Percentiles rank a stretch among this genome's conserved stretches.
These are phyloP conservation scores for Parotia lawesii DNA, from an alignment of 2,113 vertebrate genomes.

Conservation along the genomic window DNA sequence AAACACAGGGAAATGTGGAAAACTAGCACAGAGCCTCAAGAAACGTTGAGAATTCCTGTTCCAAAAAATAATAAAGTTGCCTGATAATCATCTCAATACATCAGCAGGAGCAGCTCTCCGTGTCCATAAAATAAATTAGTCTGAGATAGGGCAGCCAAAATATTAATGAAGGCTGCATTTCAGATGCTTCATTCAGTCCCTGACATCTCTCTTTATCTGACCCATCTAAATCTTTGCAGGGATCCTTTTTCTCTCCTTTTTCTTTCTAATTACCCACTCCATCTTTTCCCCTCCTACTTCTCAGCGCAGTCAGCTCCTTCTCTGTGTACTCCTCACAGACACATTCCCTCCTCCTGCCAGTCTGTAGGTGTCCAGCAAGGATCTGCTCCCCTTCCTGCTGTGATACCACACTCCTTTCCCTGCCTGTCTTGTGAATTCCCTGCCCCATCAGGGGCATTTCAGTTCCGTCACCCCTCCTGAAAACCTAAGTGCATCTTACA, in stretches of 20 bases:
- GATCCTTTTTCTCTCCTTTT: background rate
- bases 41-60: background rate
- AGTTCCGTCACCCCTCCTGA: background rate
- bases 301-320: background rate
- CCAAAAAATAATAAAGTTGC: background rate
- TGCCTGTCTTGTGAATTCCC: background rate
- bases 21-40: background rate
- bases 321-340: background rate
- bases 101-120: background rate
- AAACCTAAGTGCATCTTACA: background rate
- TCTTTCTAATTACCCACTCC: background rate
- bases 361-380: background rate
- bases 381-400: background rate
- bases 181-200: background rate
- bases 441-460: background rate
- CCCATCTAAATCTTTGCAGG: background rate
- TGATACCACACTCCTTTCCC: background rate
- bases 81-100: background rate
- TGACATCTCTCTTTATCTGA: background rate
- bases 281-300: background rate
- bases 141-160: conserved; percentile 1
- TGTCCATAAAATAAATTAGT: background rate
- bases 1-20: background rate
- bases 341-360: background rate
- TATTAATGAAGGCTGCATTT: conserved; percentile 13